Evolutionary conservation across 1,140 invertebrate genomes (phyloP).

Genomic region (Holcopasites calliopsidis): DNA sequence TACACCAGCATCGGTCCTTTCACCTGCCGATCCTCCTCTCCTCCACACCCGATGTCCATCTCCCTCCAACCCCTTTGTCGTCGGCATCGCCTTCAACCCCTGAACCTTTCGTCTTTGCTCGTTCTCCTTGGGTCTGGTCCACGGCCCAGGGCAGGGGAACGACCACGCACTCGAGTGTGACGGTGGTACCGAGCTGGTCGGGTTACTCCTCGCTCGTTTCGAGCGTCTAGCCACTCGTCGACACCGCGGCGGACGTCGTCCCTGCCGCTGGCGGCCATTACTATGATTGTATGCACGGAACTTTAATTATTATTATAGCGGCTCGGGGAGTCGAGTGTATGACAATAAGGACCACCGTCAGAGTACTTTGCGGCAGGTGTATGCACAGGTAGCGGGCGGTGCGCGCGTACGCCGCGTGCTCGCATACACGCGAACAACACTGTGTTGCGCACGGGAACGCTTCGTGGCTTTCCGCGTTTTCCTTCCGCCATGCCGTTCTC

Average conservation of each 20-base stretch:
- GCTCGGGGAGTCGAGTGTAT: constrained; percentile 19
- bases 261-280: constrained; percentile 67
- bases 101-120: constrained; percentile 27
- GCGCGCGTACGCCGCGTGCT: neutral
- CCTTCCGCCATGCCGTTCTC: neutral
- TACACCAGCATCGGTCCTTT: neutral
- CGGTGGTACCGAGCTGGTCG: constrained; percentile 48
- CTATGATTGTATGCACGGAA: constrained; percentile 72
- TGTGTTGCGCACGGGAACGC: neutral
- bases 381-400: constrained; percentile 17
- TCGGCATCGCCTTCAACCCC: constrained; percentile 12
- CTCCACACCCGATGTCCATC: neutral
- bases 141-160: constrained; percentile 14
- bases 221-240: constrained; percentile 59
- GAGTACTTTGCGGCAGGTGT: constrained; percentile 36
- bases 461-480: neutral
- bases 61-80: constrained; percentile 32
- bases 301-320: constrained; percentile 70
- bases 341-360: constrained; percentile 41
- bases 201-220: constrained; percentile 40
- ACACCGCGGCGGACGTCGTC: constrained; percentile 32
- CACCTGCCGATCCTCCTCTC: neutral
- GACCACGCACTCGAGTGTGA: constrained; percentile 67
- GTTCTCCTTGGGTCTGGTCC: constrained; percentile 30
- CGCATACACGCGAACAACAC: neutral